Percentiles rank a stretch among this genome's conserved stretches.
phyloP scores from a whole-genome alignment of 2,113 vertebrate genomes.

The Oxyruncus cristatus region DNA sequence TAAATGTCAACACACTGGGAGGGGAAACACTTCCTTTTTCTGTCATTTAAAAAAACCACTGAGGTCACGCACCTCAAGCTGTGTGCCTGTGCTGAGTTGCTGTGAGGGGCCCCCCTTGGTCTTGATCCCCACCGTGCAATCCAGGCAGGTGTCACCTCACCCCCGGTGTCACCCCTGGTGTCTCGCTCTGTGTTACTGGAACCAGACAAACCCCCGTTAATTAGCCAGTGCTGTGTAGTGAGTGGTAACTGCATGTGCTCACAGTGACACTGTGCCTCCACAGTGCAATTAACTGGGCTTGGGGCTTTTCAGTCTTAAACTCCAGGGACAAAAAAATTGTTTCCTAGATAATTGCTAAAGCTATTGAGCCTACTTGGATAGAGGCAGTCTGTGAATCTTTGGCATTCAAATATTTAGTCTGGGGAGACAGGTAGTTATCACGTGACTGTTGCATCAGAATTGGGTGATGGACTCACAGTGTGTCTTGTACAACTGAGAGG shows the following conservation, averaged over 20 bases:
- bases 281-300: not conserved
- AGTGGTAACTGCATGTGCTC: not conserved
- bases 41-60: not conserved
- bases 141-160: not conserved
- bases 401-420: not conserved
- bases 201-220: not conserved
- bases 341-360: not conserved
- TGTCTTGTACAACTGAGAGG: not conserved
- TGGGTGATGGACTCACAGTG: fast-evolving
- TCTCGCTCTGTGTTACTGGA: fast-evolving
- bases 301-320: not conserved
- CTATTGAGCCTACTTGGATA: not conserved
- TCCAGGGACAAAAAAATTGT: not conserved
- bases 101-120: not conserved
- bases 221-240: not conserved
- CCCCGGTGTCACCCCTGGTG: not conserved
- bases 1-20: not conserved
- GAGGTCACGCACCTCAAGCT: not conserved
- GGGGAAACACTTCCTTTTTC: not conserved
- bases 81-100: not conserved
- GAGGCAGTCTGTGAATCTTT: not conserved
- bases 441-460: not conserved
- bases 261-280: not conserved
- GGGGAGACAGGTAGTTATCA: not conserved
- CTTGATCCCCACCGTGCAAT: not conserved